These are phyloP conservation scores for Sipha flava DNA, from an alignment of 1,140 invertebrate species.

Conservation along the genomic window DNA sequence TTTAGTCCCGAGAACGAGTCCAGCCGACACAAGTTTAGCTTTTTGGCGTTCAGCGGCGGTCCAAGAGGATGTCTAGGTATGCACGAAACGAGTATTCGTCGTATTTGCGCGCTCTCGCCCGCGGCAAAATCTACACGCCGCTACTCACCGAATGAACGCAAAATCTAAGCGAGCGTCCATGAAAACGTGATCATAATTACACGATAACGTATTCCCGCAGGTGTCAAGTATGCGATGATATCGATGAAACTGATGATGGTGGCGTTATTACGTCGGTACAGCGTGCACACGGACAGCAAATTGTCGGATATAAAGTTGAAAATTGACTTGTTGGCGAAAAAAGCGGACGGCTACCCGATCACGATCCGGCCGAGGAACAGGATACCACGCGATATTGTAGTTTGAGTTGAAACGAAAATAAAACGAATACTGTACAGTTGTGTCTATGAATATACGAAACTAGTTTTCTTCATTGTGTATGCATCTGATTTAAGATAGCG, in stretches of 20 bases:
- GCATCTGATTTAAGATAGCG: too few species aligned
- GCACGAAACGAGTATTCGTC: neutral
- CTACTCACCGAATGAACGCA: too few species aligned
- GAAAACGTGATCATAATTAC: too few species aligned
- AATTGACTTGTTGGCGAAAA: constrained; percentile 36
- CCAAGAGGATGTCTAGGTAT: constrained; percentile 54
- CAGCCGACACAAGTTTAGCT: constrained; percentile 47
- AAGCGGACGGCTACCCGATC: constrained; percentile 32
- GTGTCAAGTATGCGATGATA: constrained; percentile 37
- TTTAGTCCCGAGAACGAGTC: constrained; percentile 52
- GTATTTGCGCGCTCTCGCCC: constrained; percentile 6
- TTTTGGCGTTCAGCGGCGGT: constrained; percentile 57
- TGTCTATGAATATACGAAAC: too few species aligned
- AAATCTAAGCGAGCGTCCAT: too few species aligned
- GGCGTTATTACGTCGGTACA: constrained; percentile 35
- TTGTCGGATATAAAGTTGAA: constrained; percentile 36
- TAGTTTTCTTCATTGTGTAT: too few species aligned
- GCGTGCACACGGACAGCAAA: constrained; percentile 34
- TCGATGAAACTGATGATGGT: constrained; percentile 38
- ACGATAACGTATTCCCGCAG: constrained; percentile 16
- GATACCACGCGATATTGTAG: neutral
- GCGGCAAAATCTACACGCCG: too few species aligned
- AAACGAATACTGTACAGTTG: too few species aligned
- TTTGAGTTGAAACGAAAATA: neutral
- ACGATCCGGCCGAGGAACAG: constrained; percentile 12